Evolutionary conservation across 1,140 invertebrate genomes (phyloP).

Genomic region (Drosophila littoralis): DNA sequence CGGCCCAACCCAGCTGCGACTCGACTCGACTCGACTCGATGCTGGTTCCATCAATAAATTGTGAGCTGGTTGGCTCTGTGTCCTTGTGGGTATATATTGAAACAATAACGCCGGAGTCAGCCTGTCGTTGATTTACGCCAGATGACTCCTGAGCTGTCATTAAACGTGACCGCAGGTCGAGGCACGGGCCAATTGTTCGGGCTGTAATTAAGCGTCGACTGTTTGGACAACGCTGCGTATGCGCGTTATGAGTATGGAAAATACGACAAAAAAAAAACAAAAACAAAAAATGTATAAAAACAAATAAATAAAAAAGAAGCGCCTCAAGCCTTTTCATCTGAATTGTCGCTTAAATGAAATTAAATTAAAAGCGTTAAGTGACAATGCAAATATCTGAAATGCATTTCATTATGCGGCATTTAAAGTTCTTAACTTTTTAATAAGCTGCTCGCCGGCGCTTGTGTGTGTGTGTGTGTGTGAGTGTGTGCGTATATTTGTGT

Average conservation of each 20-base stretch:
- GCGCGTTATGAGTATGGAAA: conserved; percentile 30
- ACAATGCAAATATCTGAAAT: conserved; percentile 67
- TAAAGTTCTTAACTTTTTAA: conserved; percentile 81
- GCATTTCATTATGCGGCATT: conserved; percentile 72
- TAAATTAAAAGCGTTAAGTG: conserved; percentile 67
- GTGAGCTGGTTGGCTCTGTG: conserved; percentile 55
- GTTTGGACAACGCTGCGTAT: conserved; percentile 54
- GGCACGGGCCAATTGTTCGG: conserved; percentile 40
- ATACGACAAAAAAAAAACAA: conserved; percentile 10
- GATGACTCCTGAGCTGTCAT: conserved; percentile 58
- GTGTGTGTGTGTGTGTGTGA: neutral
- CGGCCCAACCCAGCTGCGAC: neutral
- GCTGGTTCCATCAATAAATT: conserved; percentile 62
- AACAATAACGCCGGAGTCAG: conserved; percentile 13
- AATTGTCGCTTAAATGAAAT: conserved; percentile 44
- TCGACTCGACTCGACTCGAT: neutral
- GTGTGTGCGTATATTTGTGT: conserved; percentile 44
- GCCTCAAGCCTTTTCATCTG: conserved; percentile 29
- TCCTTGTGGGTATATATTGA: conserved; percentile 25
- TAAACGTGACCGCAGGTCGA: conserved; percentile 68
- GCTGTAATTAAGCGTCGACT: conserved; percentile 64
- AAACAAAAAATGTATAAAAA: neutral
- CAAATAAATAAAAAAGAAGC: neutral
- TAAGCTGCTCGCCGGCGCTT: conserved; percentile 32
- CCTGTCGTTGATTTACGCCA: conserved; percentile 38